phyloP scores from a whole-genome alignment of 1,140 invertebrate species.

The Caenorhabditis brenneri region DNA sequence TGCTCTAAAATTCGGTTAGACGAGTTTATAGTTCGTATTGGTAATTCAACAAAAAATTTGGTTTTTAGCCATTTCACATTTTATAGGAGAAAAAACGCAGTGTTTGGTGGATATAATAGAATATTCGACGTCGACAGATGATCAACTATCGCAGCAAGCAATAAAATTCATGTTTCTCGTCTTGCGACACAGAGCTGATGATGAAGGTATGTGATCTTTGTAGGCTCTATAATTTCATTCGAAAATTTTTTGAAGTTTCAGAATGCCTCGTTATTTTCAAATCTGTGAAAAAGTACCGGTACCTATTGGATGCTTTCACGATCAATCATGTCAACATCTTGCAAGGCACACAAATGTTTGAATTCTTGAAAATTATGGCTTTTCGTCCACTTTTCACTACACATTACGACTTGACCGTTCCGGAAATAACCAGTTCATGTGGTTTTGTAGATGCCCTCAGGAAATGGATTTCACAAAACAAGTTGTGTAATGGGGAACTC shows the following conservation, averaged over 20 bases:
- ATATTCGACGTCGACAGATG: background rate
- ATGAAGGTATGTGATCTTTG: background rate
- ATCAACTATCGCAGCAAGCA: background rate
- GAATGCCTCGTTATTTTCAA: background rate
- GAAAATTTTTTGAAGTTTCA: background rate
- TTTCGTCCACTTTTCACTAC: background rate
- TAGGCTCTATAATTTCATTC: background rate
- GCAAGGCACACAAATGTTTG: background rate
- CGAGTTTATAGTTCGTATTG: background rate
- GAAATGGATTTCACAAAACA: background rate
- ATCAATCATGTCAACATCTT: background rate
- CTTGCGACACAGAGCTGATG: background rate
- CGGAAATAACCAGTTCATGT: conserved; percentile 3
- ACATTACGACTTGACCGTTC: background rate
- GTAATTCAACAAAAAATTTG: no score
- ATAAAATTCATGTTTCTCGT: conserved; percentile 21
- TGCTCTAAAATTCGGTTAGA: background rate
- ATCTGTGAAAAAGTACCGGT: background rate
- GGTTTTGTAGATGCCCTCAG: background rate
- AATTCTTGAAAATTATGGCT: background rate
- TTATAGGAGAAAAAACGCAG: background rate
- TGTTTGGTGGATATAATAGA: background rate
- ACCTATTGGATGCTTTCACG: background rate
- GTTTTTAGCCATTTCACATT: background rate
- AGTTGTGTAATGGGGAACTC: background rate